Base-by-base conservation (phyloP, 30 jellyfish, hydroid and myxozoan genomes). In the Turritopsis dohrnii region DNA sequence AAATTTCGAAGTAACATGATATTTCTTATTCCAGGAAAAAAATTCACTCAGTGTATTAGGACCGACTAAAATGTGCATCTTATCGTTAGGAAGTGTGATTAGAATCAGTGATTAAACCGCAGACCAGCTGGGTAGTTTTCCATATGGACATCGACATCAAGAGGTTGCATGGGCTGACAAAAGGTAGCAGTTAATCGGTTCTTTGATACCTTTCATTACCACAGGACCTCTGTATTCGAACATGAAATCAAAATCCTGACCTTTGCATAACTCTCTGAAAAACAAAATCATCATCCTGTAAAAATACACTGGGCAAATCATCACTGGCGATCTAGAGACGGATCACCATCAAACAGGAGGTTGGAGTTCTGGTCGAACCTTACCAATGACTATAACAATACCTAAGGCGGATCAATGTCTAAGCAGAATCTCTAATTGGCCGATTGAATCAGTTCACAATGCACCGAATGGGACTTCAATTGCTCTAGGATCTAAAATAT, bases 191-290 rank as follows among this genome's bases (percentile, higher is more conserved):
- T 52, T 75, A 92, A 90, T 90, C 23, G 97, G 95, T 41, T 85
- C 89, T 71, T 74, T 82, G 29, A 72, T 81, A 22, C 97, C 97
- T 74, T 90, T 90, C 97, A 90, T 90, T 76, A 7, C 24, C 30
- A 90, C 95, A 23, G 92, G 92, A 18, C 97, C 97, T 16, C 97
- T 88, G 53, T 41, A 73, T 71, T 90, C 87, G 28, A 90, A 27
- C 27, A 22, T 26, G 94, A 92, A 90, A n/a, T 75, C 21, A 20
- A 88, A 79, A 72, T 85, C 95, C 4, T 89, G 91, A 79, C 81
- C 84, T 74, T 71, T 82, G 86, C 53, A 66, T 65, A 90, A 52
- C 52, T 83, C 76, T 66, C 96, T 89, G 54, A 21, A 66, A 28
- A 26, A 60, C n/a, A 16, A 71, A 66, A 82, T 24, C 26, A 20